phyloP scores from a whole-genome alignment of 2,113 vertebrate genomes.

The Rhizomys pruinosus region DNA sequence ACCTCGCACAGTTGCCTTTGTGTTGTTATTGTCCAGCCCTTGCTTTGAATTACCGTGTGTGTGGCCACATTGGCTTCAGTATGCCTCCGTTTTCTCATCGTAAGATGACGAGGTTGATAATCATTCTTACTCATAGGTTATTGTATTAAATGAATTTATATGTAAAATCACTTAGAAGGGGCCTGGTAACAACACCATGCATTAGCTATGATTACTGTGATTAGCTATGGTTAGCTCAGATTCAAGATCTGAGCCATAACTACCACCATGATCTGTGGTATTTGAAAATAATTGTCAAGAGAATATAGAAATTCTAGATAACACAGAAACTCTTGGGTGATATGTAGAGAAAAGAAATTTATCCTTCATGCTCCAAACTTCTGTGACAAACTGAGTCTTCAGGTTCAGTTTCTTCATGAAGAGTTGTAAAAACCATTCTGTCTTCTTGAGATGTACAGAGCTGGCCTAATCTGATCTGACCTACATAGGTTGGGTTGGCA shows the following conservation, averaged over 20 bases:
- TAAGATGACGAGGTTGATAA: background rate
- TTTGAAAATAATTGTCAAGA: slow-evolving; percentile 30
- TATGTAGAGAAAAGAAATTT: background rate
- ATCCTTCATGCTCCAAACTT: background rate
- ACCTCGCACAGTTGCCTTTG: background rate
- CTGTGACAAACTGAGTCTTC: background rate
- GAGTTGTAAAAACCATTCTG: background rate
- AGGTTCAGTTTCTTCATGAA: background rate
- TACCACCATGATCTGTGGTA: background rate
- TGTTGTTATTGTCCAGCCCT: background rate
- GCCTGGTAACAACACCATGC: background rate
- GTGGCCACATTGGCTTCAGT: background rate
- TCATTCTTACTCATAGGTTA: background rate
- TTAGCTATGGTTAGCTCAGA: background rate
- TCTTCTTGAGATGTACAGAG: background rate
- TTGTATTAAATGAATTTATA: slow-evolving; percentile 20
- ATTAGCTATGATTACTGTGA: slow-evolving; percentile 5
- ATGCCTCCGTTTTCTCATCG: slow-evolving; percentile 18
- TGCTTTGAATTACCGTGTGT: background rate
- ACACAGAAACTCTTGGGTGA: background rate
- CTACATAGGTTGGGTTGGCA: background rate
- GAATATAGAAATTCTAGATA: slow-evolving; percentile 31
- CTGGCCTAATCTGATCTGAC: background rate
- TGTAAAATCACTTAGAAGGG: background rate
- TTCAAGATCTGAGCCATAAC: background rate